These are phyloP conservation scores for Jordanella pulchra DNA, from an alignment of 2,797 vertebrate genomes.

Conservation along the genomic window DNA sequence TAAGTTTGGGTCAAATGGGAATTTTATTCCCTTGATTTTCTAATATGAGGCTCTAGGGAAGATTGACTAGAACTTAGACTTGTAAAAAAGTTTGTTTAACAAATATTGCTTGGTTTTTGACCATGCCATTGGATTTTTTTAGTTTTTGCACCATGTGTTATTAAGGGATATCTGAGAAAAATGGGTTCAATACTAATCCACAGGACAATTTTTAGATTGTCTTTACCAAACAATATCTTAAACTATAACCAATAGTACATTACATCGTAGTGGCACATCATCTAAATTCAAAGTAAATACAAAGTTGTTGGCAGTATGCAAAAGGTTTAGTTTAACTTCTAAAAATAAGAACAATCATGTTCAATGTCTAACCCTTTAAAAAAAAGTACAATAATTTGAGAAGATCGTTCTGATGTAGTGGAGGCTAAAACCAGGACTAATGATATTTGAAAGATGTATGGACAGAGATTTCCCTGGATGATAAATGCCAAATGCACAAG, in stretches of 20 bases:
- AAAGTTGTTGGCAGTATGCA: neutral
- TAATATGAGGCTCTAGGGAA: no score
- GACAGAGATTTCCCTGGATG: neutral
- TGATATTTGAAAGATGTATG: neutral
- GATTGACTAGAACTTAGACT: no score
- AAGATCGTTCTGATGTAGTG: neutral
- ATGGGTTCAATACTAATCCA: neutral
- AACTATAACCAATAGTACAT: neutral
- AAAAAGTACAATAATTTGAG: neutral
- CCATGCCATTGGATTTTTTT: no score
- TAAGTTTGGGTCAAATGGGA: no score
- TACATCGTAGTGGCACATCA: neutral
- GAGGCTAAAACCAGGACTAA: neutral
- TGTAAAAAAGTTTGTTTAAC: no score
- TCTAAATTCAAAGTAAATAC: neutral
- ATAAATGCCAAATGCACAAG: neutral
- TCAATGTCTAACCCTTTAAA: neutral
- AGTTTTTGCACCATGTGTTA: neutral
- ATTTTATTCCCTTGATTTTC: no score
- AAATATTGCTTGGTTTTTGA: no score
- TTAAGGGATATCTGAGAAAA: neutral
- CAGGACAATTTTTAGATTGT: neutral
- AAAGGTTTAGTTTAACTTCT: neutral
- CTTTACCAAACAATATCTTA: no score
- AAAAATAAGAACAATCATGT: neutral